These are phyloP conservation scores for Zosterops lateralis DNA, from an alignment of 2,113 vertebrate genomes.

Conservation along the genomic window DNA sequence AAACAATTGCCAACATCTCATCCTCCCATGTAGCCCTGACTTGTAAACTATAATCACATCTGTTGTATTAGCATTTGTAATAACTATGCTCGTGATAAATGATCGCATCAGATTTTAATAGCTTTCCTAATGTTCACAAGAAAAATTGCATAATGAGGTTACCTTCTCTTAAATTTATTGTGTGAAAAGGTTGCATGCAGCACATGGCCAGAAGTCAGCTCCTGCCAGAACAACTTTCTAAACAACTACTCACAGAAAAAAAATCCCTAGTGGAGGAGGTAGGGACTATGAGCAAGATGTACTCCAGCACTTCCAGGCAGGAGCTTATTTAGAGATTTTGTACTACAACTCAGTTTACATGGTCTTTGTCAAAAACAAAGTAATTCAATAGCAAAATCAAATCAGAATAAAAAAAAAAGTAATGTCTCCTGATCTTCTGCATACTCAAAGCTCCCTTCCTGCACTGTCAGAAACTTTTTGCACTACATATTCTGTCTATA, in stretches of 20 bases:
- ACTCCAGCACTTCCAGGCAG: not conserved
- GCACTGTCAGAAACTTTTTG: not conserved
- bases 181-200: not conserved
- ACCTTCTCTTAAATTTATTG: not conserved
- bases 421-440: not conserved
- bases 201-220: not conserved
- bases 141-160: not conserved
- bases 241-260: not conserved
- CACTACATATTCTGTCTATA: not conserved
- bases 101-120: slow-evolving; percentile 22
- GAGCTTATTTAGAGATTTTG: not conserved
- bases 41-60: slow-evolving; percentile 37
- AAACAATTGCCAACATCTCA: slow-evolving; percentile 29
- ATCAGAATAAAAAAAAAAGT: not conserved
- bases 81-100: not conserved
- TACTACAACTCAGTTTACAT: not conserved
- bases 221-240: not conserved
- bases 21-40: not conserved
- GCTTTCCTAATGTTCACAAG: slow-evolving; percentile 10
- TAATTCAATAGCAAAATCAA: not conserved
- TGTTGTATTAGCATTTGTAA: slow-evolving; percentile 20
- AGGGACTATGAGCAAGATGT: not conserved
- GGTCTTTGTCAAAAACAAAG: not conserved
- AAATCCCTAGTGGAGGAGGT: not conserved
- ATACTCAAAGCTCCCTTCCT: not conserved